Conservation (phyloP, 1,140 invertebrate genomes). For the Mizuhopecten yessoensis region DNA sequence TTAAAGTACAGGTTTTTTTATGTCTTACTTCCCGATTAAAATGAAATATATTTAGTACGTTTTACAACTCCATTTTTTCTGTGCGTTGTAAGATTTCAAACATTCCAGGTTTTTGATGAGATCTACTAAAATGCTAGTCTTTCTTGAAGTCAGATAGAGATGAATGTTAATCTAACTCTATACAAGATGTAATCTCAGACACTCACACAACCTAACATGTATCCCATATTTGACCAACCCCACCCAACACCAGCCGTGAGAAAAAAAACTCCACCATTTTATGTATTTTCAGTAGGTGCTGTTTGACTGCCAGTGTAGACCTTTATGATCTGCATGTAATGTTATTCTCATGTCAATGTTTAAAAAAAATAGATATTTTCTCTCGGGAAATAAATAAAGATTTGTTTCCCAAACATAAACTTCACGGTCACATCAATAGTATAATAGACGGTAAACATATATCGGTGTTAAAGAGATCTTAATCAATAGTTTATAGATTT, state of each 20-base stretch:
- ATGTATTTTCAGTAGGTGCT: background rate
- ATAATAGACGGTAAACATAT: background rate
- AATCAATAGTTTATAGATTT: background rate
- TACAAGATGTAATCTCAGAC: background rate
- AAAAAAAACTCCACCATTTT: slow-evolving; percentile 2
- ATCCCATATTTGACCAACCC: background rate
- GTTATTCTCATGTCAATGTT: background rate
- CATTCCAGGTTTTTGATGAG: no score
- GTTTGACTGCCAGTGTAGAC: background rate
- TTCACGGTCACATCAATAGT: background rate
- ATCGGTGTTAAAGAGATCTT: background rate
- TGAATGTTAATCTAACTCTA: background rate
- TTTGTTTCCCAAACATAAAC: background rate
- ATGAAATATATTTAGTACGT: background rate
- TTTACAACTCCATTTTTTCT: background rate
- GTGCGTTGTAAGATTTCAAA: background rate
- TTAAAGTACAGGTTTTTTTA: background rate
- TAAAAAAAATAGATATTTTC: background rate
- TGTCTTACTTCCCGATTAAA: no score
- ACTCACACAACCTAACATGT: no score
- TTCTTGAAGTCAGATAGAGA: no score
- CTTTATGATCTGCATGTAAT: background rate
- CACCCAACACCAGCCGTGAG: background rate
- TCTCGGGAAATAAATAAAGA: background rate
- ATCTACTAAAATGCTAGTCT: no score